Evolutionary conservation across 2,888 invertebrate genomes (phyloP).

Genomic region (Lumbricus terrestris): DNA sequence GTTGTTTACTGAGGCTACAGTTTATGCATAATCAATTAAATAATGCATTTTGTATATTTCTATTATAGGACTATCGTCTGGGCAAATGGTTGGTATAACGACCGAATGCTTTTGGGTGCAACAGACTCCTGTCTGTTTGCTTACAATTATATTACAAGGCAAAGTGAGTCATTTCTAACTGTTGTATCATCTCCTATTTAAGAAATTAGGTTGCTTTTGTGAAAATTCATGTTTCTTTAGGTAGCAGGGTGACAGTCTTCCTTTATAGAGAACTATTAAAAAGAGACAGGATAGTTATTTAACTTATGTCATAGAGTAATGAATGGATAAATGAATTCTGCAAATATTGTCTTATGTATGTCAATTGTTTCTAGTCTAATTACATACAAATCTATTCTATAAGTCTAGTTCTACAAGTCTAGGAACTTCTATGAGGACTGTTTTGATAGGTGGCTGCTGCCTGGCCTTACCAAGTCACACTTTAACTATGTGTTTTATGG

Average conservation of each 20-base stretch:
- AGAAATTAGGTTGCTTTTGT: not conserved
- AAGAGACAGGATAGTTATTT: not conserved
- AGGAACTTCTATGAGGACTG: not conserved
- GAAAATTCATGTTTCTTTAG: too few species aligned
- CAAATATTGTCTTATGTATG: too few species aligned
- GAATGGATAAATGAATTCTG: too few species aligned
- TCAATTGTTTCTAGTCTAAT: not conserved
- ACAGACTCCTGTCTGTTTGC: not conserved
- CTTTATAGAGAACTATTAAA: not conserved
- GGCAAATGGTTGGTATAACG: slow-evolving; percentile 3
- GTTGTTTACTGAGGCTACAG: not conserved
- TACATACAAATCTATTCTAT: not conserved
- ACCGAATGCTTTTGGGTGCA: not conserved
- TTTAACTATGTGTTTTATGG: too few species aligned
- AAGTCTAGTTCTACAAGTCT: too few species aligned
- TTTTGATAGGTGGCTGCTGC: not conserved
- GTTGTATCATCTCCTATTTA: not conserved
- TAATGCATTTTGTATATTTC: not conserved
- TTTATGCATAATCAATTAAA: not conserved
- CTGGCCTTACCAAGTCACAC: not conserved
- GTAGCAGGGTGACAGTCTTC: too few species aligned
- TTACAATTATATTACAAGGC: not conserved
- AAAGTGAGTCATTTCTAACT: not conserved
- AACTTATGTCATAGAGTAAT: too few species aligned
- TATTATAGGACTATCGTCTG: not conserved